Conservation (phyloP, 2,113 vertebrate genomes). For the Cyprinodon brontotheroides region DNA sequence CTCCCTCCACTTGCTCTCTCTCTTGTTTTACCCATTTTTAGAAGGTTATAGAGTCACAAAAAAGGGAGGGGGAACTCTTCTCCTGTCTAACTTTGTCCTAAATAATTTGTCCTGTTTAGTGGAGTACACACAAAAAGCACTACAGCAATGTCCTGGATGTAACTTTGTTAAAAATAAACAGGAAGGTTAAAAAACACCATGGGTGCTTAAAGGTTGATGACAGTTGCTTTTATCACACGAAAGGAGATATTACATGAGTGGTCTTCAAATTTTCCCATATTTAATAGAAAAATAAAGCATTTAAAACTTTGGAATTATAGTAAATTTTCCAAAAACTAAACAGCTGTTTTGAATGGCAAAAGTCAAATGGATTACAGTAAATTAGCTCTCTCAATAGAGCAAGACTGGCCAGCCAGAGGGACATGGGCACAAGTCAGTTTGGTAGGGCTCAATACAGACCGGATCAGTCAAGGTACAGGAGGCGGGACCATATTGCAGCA, state of each 20-base stretch:
- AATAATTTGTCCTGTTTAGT: conserved; percentile 65
- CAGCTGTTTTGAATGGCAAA: too few species aligned
- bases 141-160: conserved; percentile 27
- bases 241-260: background rate
- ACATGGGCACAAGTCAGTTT: too few species aligned
- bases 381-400: too few species aligned
- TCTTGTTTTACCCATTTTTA: conserved; percentile 62
- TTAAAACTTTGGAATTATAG: background rate
- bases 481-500: background rate
- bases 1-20: conserved; percentile 43
- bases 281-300: background rate
- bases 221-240: background rate
- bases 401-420: too few species aligned
- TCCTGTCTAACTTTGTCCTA: conserved; percentile 47
- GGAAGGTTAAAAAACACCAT: background rate
- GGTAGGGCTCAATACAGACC: too few species aligned
- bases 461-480: too few species aligned
- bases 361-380: too few species aligned
- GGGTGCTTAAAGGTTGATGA: conserved; percentile 17
- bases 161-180: background rate
- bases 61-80: conserved; percentile 31
- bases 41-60: conserved; percentile 65
- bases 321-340: too few species aligned
- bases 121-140: conserved; percentile 21
- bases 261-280: too few species aligned